Evolutionary conservation across 2,113 vertebrate species (phyloP), one percentile per base, ranked within the genome.

Genomic region (Xiphophorus hellerii): DNA sequence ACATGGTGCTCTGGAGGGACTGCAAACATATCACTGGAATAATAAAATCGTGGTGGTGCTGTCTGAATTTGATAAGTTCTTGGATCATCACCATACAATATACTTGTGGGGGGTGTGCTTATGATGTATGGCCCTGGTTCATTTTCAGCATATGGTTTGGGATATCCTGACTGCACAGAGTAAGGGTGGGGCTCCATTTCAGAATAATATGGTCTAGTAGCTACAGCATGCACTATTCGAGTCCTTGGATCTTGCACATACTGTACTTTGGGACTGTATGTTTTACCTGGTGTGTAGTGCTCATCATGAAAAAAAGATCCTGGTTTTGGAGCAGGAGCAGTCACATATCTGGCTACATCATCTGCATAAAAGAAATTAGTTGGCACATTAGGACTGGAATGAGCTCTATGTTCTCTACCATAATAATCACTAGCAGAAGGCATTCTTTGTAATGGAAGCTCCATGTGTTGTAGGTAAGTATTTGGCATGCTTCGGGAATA

Each of bases 331-430:
- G 89, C 85, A 64, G 81, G 88, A 75, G 94, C 81, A 80, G 94
- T 61, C 3, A 94, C 90, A 78, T 94, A 97, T 67, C 94, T 92
- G 0, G 90, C 89, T 0, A 95, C 78, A 58, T 97, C 97, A 72
- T 98, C 97, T 0, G 96, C 92, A 12, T 98, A 97, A 95, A 96
- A 97, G 83, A 96, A 96, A 61, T 96, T 97, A 28, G 95, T 94
- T 54, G 96, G 96, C 81, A 96, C 93, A 0, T 94, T 92, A 0
- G 96, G 90, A 31, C 95, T 93, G 0, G 95, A 84, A 82, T 96
- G 97, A 79, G 95, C 94, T 89, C 95, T 92, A 30, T 92, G 93
- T 75, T 97, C 96, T 60, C 95, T 92, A 20, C 95, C 95, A 0
- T 94, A 90, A 48, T 94, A 95, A 69, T 96, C 95, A 85, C 92